These are phyloP conservation scores for Xenus cinereus DNA, from an alignment of 2,113 vertebrate species.

Conservation along the genomic window DNA sequence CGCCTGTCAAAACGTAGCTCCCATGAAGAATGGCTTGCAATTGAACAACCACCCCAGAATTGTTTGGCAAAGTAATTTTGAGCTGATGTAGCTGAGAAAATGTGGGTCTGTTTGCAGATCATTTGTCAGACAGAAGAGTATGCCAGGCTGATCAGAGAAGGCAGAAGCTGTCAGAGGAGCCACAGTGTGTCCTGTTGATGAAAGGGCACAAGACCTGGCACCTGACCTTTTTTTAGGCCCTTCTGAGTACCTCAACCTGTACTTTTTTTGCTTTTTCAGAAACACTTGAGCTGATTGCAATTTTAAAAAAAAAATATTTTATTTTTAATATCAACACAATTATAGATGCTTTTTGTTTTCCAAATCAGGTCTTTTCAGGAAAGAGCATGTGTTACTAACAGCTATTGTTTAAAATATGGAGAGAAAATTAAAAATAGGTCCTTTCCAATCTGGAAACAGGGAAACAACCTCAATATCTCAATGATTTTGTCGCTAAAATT, in stretches of 20 bases:
- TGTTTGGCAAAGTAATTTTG: constrained; percentile 30
- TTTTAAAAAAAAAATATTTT: not conserved
- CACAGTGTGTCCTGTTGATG: not conserved
- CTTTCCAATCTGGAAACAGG: not conserved
- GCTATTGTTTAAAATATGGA: not conserved
- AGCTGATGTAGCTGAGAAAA: constrained; percentile 34
- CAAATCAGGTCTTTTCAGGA: not conserved
- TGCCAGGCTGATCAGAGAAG: not conserved
- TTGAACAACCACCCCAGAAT: not conserved
- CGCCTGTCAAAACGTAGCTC: not conserved
- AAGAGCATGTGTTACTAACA: not conserved
- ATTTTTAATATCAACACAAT: not conserved
- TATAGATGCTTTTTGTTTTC: not conserved
- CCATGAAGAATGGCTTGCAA: not conserved
- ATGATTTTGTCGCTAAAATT: not conserved
- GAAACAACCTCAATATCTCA: not conserved
- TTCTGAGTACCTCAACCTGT: not conserved
- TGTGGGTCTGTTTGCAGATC: not conserved
- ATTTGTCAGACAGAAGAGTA: constrained; percentile 6
- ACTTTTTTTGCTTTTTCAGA: not conserved
- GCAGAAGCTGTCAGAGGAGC: not conserved
- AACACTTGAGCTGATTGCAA: not conserved
- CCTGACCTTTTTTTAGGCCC: not conserved
- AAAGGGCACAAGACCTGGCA: not conserved
- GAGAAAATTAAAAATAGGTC: not conserved